Evolutionary conservation across 2,888 invertebrate species (phyloP), one percentile per base, ranked within the genome.

Genomic region (Mimumesa dahlbomi): DNA sequence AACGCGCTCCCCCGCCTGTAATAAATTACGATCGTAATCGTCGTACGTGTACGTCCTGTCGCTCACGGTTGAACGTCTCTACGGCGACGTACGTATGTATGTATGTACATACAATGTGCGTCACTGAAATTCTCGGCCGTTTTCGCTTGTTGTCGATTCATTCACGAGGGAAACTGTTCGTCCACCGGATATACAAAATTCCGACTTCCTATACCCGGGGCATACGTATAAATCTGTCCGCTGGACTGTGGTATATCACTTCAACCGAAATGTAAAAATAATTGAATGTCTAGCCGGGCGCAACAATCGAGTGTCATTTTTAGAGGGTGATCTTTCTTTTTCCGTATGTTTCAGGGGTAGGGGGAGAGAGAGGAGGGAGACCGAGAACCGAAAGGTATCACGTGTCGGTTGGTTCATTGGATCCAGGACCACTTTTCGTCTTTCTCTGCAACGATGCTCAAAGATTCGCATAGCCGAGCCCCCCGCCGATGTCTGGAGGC

Each of bases 401-500:
- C 72, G 59, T 59, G 65, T 63, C 68, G 38, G 53, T 18, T 40
- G 59, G 49, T 68, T 61, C 59, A 54, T 57, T n/a, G 49, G 48
- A 43, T 31, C 42, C 63, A 38, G 71, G 58, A 53, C 56, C 65
- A 25, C 66, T 53, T 75, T 62, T 67, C 73, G 48, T 65, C 67
- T 63, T 75, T 73, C 77, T 57, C 63, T 5, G 67, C 59, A 67
- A 70, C 57, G 72, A 70, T 63, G 73, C 58, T 66, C 56, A 45
- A 73, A 79, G 79, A 79, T 79, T 79, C 76, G 67, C 69, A 59
- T 52, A 57, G 59, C 48, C 66, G 81, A 77, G 79, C 79, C 77
- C 79, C 79, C 66, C 65, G 75, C 54, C 71, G 64, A 80, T 79
- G 86, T 86, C 86, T 85, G 82, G 84, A 82, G 85, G 81, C 86